phyloP scores from a whole-genome alignment of 2,113 vertebrate species.

The Aleadryas rufinucha region DNA sequence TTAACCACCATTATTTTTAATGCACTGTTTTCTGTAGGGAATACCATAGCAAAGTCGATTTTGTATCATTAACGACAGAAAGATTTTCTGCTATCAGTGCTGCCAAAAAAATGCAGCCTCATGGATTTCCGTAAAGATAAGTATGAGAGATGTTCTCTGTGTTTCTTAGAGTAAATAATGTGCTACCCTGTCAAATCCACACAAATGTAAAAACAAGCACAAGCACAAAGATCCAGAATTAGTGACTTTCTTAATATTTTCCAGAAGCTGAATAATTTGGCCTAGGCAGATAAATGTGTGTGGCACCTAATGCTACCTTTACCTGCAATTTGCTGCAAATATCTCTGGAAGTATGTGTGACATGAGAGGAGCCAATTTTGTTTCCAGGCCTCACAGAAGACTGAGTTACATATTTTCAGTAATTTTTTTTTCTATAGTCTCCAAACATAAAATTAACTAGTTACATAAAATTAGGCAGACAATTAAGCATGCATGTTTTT shows the following conservation, averaged over 20 bases:
- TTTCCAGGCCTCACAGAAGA: not conserved
- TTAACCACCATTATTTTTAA: constrained; percentile 40
- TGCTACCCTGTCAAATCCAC: not conserved
- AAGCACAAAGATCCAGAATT: not conserved
- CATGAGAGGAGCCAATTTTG: not conserved
- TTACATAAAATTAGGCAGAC: not conserved
- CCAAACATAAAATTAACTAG: not conserved
- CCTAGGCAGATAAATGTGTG: not conserved
- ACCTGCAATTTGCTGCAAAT: not conserved
- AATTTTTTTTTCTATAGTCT: not conserved
- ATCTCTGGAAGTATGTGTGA: not conserved
- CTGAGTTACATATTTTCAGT: not conserved
- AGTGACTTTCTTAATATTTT: not conserved
- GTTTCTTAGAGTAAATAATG: constrained; percentile 15
- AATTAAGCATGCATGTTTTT: not conserved
- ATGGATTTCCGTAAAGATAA: constrained; percentile 17
- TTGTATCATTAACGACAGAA: constrained; percentile 11
- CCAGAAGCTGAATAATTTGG: not conserved
- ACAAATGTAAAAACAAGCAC: not conserved
- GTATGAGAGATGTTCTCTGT: not conserved
- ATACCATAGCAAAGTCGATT: not conserved
- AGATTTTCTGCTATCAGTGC: not conserved
- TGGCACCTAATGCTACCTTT: not conserved
- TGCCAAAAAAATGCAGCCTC: constrained; percentile 37
- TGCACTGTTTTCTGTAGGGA: constrained; percentile 30